phyloP scores from a whole-genome alignment of 1,140 invertebrate genomes.

The Ridgeia piscesae region DNA sequence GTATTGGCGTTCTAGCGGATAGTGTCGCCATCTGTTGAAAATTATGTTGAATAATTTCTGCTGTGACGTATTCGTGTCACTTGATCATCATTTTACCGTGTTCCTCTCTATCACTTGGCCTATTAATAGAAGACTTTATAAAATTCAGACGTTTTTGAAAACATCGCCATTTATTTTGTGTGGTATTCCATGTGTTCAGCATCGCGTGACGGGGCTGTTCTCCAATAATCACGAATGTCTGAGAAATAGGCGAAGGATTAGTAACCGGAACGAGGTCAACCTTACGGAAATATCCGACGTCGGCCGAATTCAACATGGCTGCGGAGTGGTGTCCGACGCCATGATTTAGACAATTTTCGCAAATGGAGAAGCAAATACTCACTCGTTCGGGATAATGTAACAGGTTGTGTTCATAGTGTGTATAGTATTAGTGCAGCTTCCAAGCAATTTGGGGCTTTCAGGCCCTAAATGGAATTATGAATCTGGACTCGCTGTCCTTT shows the following conservation, averaged over 20 bases:
- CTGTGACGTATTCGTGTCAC: background rate
- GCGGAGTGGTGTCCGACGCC: slow-evolving; percentile 1
- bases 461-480: slow-evolving; percentile 89
- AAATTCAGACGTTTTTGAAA: background rate
- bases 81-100: background rate
- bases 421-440: slow-evolving; percentile 43
- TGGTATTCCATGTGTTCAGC: background rate
- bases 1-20: background rate
- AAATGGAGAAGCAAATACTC: background rate
- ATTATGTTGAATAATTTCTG: background rate
- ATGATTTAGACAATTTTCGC: slow-evolving; percentile 1
- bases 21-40: background rate
- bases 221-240: background rate
- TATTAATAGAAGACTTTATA: background rate
- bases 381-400: background rate
- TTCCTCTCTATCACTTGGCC: background rate
- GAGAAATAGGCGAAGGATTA: background rate
- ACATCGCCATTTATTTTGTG: background rate
- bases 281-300: background rate
- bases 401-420: background rate
- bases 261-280: background rate
- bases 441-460: slow-evolving; percentile 60
- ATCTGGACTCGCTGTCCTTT: slow-evolving; percentile 96
- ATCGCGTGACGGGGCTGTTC: background rate
- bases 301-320: slow-evolving; percentile 3